A percentile compares a stretch with the other conserved stretches of the same genome.
Conservation (phyloP, 23 tunicate species). For the Phallusia fumigata region DNA sequence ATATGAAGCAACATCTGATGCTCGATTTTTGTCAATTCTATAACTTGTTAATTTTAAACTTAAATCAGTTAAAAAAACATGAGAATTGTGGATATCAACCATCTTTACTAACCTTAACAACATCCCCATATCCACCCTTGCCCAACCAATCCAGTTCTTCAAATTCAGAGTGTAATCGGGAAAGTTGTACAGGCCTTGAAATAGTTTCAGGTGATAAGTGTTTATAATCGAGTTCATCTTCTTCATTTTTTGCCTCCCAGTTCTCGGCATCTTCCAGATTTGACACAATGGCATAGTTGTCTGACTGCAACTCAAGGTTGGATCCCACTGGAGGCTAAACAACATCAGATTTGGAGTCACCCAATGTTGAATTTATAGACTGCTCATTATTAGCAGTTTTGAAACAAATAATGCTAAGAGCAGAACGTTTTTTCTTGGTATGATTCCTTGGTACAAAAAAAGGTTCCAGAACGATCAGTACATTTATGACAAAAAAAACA, state of each 20-base stretch:
- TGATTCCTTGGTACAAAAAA: too few relatives aligned
- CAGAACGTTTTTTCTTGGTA: neutral
- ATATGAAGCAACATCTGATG: too few relatives aligned
- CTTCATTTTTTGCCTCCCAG: neutral
- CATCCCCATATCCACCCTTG: slow-evolving; percentile 89
- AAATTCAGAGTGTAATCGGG: slow-evolving; percentile 77
- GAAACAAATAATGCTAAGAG: neutral
- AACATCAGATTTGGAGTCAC: neutral
- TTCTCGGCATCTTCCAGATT: neutral
- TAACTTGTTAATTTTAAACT: too few relatives aligned
- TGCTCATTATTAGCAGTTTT: too few relatives aligned
- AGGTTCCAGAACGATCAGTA: too few relatives aligned
- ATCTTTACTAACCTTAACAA: slow-evolving; percentile 57
- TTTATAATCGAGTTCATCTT: neutral
- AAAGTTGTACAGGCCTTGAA: slow-evolving; percentile 21
- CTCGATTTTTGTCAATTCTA: too few relatives aligned
- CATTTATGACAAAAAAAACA: too few relatives aligned
- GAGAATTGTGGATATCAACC: neutral
- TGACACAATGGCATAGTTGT: neutral
- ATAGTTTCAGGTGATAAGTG: neutral
- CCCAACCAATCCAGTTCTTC: slow-evolving; percentile 84
- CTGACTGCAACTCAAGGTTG: neutral
- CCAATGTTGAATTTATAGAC: neutral
- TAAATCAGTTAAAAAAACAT: neutral
- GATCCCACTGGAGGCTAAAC: neutral